Evolutionary conservation across 2,113 vertebrate species (phyloP), one percentile per base, ranked within the genome.

Genomic region (Loxodonta africana): DNA sequence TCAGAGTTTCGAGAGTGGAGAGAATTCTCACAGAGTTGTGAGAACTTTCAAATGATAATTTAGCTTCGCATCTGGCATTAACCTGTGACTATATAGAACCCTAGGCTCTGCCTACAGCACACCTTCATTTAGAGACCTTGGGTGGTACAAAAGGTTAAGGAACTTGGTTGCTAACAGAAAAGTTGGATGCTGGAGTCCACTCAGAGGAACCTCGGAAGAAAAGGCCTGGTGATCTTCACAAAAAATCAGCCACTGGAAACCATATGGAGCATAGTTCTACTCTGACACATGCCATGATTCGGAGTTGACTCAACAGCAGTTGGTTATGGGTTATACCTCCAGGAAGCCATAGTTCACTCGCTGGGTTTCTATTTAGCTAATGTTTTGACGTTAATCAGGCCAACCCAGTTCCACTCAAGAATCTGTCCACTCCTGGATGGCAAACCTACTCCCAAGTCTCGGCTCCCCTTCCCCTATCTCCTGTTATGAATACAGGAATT

Each of bases 71-170:
- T 74, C 21, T 48, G 23, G 23, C 1, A 17, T 44, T 1, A 20
- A 28, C 28, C 12, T 1, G 33, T 10, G 63, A 41, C 9, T 37
- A 5, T 8, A 11, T 7, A 76, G 46, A 28, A 25, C 21, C 5
- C 10, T 4, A 1, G 65, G 48, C 7, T 84, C 3, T 25, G 28
- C 28, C 2, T 0, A 0, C 11, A 10, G 65, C 28, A 28, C 28
- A 71, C 33, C 33, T 33, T 6, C 33, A 69, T 33, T 12, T 6
- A 62, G 18, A n/a, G 33, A 15, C 17, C 33, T 33, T 73, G 1
- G n/a, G 69, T 73, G 33, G 33, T 73, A 33, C n/a, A 73, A 73
- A 37, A 20, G 33, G 33, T 73, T 73, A 73, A 73, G 17, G 69
- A 14, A 10, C 33, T 73, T 5, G 3, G 69, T 20, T 73, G 17